These are phyloP conservation scores for Cryptoprocta ferox DNA, from an alignment of 2,797 vertebrate species.

Conservation along the genomic window DNA sequence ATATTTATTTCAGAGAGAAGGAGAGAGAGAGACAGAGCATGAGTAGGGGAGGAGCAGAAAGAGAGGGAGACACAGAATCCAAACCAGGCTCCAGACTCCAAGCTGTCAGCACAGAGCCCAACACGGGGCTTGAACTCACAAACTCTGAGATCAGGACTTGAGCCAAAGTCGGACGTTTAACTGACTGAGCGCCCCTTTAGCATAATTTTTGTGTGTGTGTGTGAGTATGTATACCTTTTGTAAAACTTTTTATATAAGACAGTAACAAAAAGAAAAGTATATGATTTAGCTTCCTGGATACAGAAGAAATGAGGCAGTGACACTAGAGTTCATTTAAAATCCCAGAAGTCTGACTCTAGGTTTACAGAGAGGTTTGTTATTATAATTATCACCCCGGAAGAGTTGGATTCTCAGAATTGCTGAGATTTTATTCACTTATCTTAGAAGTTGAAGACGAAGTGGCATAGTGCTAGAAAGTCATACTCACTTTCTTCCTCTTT, in stretches of 20 bases:
- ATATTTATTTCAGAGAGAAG: too few species aligned
- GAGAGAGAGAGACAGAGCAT: too few species aligned
- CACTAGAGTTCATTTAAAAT: neutral
- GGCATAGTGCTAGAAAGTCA: constrained; percentile 5
- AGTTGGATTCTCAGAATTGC: constrained; percentile 51
- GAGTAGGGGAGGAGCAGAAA: too few species aligned
- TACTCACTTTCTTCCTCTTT: constrained; percentile 43
- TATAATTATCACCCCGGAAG: constrained; percentile 61
- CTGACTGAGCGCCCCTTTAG: too few species aligned
- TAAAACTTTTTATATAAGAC: neutral
- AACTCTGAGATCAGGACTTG: too few species aligned
- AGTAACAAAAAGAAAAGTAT: neutral
- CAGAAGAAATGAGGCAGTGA: neutral
- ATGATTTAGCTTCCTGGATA: neutral
- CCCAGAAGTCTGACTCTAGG: neutral
- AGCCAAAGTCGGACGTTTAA: too few species aligned
- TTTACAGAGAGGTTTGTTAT: constrained; percentile 54
- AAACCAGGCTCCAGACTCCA: too few species aligned
- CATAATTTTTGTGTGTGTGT: neutral
- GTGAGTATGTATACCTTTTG: neutral
- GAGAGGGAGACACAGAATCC: too few species aligned
- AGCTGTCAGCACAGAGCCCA: too few species aligned
- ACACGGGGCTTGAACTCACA: too few species aligned
- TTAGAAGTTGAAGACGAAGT: constrained; percentile 49
- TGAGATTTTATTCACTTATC: constrained; percentile 64